A percentile compares a stretch with the other conserved stretches of the same genome.
These are phyloP conservation scores for Monarcha castaneiventris DNA, from an alignment of 2,113 vertebrate genomes.

Conservation along the genomic window DNA sequence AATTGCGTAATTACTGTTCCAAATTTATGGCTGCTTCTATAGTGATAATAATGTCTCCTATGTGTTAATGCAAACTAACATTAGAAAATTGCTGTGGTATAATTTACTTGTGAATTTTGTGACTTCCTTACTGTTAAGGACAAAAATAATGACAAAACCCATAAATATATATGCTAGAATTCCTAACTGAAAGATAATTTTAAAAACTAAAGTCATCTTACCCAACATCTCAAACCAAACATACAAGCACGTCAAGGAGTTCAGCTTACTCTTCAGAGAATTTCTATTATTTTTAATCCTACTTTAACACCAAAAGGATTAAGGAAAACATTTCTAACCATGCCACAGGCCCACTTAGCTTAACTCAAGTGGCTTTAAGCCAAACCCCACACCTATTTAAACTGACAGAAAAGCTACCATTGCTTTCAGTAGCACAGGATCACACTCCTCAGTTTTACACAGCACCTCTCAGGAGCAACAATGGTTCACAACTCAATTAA, in stretches of 20 bases:
- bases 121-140: not conserved
- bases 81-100: not conserved
- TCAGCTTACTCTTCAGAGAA: not conserved
- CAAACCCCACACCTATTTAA: conserved; percentile 54
- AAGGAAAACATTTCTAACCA: conserved; percentile 2
- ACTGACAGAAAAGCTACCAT: not conserved
- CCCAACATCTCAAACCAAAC: not conserved
- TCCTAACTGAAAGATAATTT: not conserved
- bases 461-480: conserved; percentile 31
- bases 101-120: not conserved
- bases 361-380: conserved; percentile 40
- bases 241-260: not conserved
- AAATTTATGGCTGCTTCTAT: conserved; percentile 7
- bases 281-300: conserved; percentile 32
- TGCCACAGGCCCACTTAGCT: not conserved
- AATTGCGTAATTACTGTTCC: conserved; percentile 37
- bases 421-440: conserved; percentile 7
- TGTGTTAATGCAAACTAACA: not conserved
- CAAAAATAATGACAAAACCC: not conserved
- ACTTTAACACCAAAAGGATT: conserved; percentile 24
- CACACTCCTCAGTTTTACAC: conserved; percentile 5
- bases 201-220: not conserved
- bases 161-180: not conserved
- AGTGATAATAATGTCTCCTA: not conserved
- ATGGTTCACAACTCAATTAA: conserved; percentile 29